Evolutionary conservation across 2,797 vertebrate species (phyloP).

Genomic region (Notamacropus eugenii): DNA sequence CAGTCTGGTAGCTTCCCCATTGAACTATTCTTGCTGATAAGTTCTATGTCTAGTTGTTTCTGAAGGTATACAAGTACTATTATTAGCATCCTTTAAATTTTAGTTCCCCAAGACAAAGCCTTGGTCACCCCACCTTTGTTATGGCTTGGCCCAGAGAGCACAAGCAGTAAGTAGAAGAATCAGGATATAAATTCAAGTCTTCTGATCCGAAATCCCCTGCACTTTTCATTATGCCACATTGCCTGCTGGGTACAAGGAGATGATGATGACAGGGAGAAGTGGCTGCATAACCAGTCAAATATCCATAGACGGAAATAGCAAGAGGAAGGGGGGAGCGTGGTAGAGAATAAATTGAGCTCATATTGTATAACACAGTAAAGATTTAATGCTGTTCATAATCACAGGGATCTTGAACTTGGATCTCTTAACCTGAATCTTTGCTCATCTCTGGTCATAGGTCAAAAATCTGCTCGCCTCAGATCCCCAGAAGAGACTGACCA

Average conservation of each 20-base stretch:
- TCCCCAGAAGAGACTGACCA: constrained; percentile 89
- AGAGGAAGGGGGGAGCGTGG: not conserved
- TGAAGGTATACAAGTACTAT: not conserved
- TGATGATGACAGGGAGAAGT: not conserved
- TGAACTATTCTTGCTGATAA: not conserved
- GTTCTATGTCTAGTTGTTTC: not conserved
- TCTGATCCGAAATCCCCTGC: not conserved
- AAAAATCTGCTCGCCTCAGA: constrained; percentile 91
- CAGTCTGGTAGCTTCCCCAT: not conserved
- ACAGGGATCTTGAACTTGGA: not conserved
- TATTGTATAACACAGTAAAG: not conserved
- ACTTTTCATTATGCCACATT: not conserved
- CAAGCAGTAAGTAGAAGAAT: not conserved
- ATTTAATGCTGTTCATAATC: not conserved
- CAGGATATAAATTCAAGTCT: not conserved
- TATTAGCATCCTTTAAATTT: not conserved
- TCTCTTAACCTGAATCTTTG: not conserved
- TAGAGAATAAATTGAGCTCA: not conserved
- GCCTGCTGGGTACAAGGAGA: not conserved
- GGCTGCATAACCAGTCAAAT: not conserved
- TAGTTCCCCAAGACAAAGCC: not conserved
- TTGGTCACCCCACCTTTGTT: not conserved
- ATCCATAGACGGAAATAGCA: not conserved
- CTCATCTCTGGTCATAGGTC: constrained; percentile 82
- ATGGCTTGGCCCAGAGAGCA: not conserved